These are phyloP conservation scores for Aythya baeri DNA, from an alignment of 2,113 vertebrate species.

Conservation along the genomic window DNA sequence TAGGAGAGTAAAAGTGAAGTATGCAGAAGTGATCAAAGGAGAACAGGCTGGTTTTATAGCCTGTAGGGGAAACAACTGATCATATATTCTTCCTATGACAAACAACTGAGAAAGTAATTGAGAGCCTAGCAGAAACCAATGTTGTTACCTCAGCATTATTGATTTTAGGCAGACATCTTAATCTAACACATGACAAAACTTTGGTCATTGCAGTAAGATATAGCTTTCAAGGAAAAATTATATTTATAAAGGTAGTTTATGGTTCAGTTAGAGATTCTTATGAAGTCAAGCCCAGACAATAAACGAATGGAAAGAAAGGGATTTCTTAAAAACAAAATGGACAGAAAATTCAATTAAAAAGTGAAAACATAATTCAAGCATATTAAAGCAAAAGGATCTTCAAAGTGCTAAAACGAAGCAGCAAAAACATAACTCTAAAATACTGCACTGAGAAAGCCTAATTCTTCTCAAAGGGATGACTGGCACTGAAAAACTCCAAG, in stretches of 20 bases:
- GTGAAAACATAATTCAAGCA: background rate
- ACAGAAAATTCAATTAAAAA: conserved; percentile 17
- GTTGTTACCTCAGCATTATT: conserved; percentile 77
- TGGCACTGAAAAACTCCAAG: background rate
- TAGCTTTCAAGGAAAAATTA: conserved; percentile 65
- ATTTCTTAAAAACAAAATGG: conserved; percentile 17
- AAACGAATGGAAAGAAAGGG: conserved; percentile 2
- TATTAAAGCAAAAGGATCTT: background rate
- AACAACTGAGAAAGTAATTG: conserved; percentile 75
- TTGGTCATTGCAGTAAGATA: conserved; percentile 66
- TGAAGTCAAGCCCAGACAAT: conserved; percentile 20
- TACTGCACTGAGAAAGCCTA: background rate
- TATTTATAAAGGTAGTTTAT: conserved; percentile 72
- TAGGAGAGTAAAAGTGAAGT: conserved; percentile 67
- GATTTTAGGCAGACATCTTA: conserved; percentile 75
- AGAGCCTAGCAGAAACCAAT: conserved; percentile 70
- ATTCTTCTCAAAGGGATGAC: background rate
- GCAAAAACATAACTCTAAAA: conserved; percentile 10
- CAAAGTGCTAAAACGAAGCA: background rate
- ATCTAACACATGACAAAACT: conserved; percentile 74
- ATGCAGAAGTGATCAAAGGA: conserved; percentile 74
- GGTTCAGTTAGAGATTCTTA: conserved; percentile 58
- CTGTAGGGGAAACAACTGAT: conserved; percentile 70
- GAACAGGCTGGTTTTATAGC: conserved; percentile 65
- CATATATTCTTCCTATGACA: conserved; percentile 73